These are phyloP conservation scores for Anser cygnoides DNA, from an alignment of 2,113 vertebrate genomes.

Conservation along the genomic window DNA sequence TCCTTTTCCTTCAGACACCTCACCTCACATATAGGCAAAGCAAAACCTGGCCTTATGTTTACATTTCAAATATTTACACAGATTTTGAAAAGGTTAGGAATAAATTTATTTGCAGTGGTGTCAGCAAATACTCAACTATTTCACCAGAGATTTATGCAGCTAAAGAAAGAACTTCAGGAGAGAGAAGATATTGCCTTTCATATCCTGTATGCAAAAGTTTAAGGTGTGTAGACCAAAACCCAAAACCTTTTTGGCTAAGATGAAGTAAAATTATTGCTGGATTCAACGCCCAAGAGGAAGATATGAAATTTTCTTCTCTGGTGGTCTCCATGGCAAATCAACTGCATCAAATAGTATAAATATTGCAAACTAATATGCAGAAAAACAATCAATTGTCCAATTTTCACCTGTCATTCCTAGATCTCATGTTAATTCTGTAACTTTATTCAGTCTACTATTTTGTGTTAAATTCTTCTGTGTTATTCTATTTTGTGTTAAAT, in stretches of 20 bases:
- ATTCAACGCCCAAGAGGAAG: not conserved
- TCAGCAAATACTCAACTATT: not conserved
- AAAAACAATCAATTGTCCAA: not conserved
- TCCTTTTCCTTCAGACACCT: not conserved
- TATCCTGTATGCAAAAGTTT: not conserved
- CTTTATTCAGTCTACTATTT: not conserved
- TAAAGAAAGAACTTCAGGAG: not conserved
- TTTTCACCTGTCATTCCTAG: not conserved
- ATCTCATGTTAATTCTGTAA: not conserved
- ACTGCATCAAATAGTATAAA: not conserved
- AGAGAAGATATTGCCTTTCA: not conserved
- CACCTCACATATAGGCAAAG: not conserved
- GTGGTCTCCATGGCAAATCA: not conserved
- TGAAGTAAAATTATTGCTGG: not conserved
- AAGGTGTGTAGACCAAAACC: not conserved
- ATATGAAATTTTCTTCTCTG: not conserved
- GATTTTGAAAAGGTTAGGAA: not conserved
- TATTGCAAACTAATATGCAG: not conserved
- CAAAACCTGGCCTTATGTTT: not conserved
- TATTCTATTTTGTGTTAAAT: not conserved
- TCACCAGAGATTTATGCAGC: not conserved
- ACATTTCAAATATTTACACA: not conserved
- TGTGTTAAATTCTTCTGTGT: not conserved
- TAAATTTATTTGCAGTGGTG: not conserved
- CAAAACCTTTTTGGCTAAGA: not conserved